Conservation (phyloP, 1,140 invertebrate genomes). For the Drosophila repleta region DNA sequence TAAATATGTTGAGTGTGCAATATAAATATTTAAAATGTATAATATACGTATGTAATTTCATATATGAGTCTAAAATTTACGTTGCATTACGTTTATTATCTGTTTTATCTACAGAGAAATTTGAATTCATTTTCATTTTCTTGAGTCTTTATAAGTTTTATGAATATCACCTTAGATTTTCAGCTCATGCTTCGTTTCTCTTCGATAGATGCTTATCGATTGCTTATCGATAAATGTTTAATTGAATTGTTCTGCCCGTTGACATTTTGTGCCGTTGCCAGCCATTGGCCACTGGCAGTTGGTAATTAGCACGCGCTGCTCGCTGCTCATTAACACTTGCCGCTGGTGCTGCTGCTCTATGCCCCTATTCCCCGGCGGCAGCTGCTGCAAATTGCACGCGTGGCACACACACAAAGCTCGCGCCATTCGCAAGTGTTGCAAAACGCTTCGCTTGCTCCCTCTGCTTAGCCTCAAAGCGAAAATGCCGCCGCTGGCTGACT, state of each 20-base stretch:
- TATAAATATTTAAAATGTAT: too few relatives aligned
- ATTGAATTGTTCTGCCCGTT: constrained; percentile 6
- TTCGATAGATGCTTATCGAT: background rate
- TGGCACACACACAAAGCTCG: constrained; percentile 40
- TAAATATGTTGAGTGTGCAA: too few relatives aligned
- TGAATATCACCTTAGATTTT: too few relatives aligned
- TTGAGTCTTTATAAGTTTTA: too few relatives aligned
- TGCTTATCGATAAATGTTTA: background rate
- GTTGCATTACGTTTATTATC: too few relatives aligned
- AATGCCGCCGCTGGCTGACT: constrained; percentile 51
- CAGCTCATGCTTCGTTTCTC: too few relatives aligned
- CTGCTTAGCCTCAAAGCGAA: constrained; percentile 59
- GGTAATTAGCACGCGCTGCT: constrained; percentile 66
- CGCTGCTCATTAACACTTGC: constrained; percentile 33
- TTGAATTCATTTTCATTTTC: too few relatives aligned
- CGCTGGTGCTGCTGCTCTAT: constrained; percentile 26
- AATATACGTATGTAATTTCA: too few relatives aligned
- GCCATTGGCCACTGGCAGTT: constrained; percentile 40
- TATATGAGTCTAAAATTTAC: too few relatives aligned
- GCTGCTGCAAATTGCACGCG: constrained; percentile 63
- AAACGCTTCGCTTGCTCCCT: background rate
- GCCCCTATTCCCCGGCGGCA: constrained; percentile 30
- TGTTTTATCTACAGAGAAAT: too few relatives aligned
- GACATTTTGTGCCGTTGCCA: constrained; percentile 10
- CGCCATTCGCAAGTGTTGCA: background rate